A percentile compares a stretch with the other conserved stretches of the same genome.
Evolutionary conservation across 2,113 vertebrate species (phyloP).

Genomic region (Promerops cafer): DNA sequence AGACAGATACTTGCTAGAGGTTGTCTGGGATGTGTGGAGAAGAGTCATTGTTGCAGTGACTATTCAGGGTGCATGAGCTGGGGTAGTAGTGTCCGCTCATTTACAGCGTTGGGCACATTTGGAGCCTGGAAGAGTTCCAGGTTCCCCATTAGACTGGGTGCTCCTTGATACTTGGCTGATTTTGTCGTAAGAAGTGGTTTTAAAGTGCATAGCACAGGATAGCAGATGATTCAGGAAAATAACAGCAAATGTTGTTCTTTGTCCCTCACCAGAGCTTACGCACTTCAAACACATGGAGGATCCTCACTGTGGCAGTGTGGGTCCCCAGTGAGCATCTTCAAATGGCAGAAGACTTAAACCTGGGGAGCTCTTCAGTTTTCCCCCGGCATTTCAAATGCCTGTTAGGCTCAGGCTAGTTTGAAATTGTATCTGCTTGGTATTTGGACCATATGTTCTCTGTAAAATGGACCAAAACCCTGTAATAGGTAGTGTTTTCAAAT

Average conservation of each 20-base stretch:
- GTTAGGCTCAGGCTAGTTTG: not conserved
- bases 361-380: not conserved
- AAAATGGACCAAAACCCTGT: not conserved
- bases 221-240: not conserved
- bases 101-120: fast-evolving
- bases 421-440: not conserved
- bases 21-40: not conserved
- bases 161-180: not conserved
- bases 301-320: not conserved
- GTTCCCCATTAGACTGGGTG: not conserved
- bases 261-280: not conserved
- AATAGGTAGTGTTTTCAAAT: not conserved
- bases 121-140: conserved; percentile 1
- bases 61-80: not conserved
- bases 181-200: not conserved
- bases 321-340: not conserved
- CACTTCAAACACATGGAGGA: not conserved
- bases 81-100: not conserved
- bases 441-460: not conserved
- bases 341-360: not conserved
- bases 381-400: not conserved
- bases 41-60: not conserved
- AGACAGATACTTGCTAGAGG: not conserved
- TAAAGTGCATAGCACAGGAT: not conserved
- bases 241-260: not conserved